phyloP scores from a whole-genome alignment of 2,888 invertebrate species.

The Alsophila aescularia region DNA sequence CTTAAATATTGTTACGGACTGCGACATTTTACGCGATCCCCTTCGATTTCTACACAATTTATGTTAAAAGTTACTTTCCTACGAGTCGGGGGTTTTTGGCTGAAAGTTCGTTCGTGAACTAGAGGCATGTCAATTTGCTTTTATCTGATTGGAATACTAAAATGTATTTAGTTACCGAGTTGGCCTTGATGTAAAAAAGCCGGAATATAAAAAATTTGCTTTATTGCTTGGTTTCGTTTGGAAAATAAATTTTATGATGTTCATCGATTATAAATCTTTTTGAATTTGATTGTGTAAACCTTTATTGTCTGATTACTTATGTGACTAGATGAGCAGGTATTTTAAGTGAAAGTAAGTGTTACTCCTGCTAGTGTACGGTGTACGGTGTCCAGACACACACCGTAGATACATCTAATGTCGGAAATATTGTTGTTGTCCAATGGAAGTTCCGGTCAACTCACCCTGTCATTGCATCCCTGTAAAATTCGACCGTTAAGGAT shows the following conservation, averaged over 20 bases:
- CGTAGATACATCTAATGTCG: too few relatives aligned
- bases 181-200: neutral
- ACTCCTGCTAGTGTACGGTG: neutral
- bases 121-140: conserved; percentile 33
- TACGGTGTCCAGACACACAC: too few relatives aligned
- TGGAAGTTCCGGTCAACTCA: too few relatives aligned
- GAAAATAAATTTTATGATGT: too few relatives aligned
- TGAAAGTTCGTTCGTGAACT: conserved; percentile 34
- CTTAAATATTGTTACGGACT: conserved; percentile 30
- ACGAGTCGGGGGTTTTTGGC: conserved; percentile 25
- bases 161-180: neutral
- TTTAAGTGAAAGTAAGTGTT: neutral
- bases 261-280: too few relatives aligned
- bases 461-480: neutral
- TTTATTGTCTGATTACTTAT: too few relatives aligned
- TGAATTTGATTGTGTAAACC: too few relatives aligned
- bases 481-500: conserved; percentile 37
- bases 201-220: too few relatives aligned
- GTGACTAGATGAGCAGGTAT: neutral
- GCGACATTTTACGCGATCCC: conserved; percentile 43
- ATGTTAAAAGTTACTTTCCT: conserved; percentile 41
- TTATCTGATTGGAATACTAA: conserved; percentile 35
- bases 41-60: conserved; percentile 46
- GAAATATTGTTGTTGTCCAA: too few relatives aligned
- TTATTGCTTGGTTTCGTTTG: too few relatives aligned